Conservation (phyloP, 2,888 invertebrate genomes). For the Osedax frankpressi region DNA sequence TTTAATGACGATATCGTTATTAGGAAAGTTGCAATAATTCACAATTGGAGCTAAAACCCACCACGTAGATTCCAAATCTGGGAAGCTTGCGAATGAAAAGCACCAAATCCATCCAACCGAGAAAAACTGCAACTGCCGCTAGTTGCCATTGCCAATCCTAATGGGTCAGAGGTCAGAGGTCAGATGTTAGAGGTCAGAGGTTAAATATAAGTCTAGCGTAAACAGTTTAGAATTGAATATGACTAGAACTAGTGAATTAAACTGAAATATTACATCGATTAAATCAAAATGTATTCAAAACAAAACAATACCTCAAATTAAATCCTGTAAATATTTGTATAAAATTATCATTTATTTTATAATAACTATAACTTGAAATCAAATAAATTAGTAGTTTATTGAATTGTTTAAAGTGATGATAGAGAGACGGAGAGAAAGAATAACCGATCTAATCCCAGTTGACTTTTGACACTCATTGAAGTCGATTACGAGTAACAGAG, state of each 20-base stretch:
- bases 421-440: conserved; percentile 17
- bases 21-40: neutral
- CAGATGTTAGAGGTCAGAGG: no score
- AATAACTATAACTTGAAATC: neutral
- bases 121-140: conserved; percentile 48
- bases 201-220: no score
- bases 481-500: conserved; percentile 47
- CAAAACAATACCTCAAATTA: neutral
- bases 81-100: conserved; percentile 45
- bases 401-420: neutral
- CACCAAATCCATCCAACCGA: conserved; percentile 47
- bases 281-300: no score
- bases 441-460: conserved; percentile 44
- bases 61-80: conserved; percentile 38
- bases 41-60: neutral
- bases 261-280: no score
- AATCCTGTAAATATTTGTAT: neutral
- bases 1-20: no score
- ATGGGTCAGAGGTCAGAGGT: no score
- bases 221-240: no score
- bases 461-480: conserved; percentile 44
- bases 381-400: neutral
- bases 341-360: neutral
- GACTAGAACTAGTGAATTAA: no score
- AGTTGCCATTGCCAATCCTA: conserved; percentile 50